A percentile compares a stretch with the other conserved stretches of the same genome.
These are phyloP conservation scores for Ctenopoma kingsleyae DNA, from an alignment of 2,797 vertebrate species.

Conservation along the genomic window DNA sequence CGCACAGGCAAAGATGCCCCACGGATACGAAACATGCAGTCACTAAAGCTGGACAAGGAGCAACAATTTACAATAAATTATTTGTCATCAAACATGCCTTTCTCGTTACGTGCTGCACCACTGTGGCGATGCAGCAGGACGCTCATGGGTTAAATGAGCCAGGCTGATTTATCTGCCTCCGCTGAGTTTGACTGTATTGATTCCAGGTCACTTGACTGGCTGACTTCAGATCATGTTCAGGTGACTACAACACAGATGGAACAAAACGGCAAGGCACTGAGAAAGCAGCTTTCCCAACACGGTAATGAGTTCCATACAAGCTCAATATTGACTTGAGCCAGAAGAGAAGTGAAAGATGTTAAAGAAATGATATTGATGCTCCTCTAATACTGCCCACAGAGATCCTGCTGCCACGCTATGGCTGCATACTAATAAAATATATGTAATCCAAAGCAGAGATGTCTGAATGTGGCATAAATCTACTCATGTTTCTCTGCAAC, in stretches of 20 bases:
- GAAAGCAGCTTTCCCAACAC: slow-evolving; percentile 52
- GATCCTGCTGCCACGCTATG: slow-evolving; percentile 55
- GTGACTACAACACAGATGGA: slow-evolving; percentile 79
- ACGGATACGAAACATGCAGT: slow-evolving; percentile 19
- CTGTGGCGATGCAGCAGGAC: slow-evolving; percentile 47
- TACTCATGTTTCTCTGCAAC: slow-evolving; percentile 38
- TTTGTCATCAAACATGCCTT: slow-evolving; percentile 71
- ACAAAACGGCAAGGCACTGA: slow-evolving; percentile 60
- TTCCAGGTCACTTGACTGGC: slow-evolving; percentile 80
- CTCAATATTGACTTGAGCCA: slow-evolving; percentile 51
- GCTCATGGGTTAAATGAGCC: slow-evolving; percentile 71
- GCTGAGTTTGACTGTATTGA: slow-evolving; percentile 73
- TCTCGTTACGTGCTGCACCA: slow-evolving; percentile 38
- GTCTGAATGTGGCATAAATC: slow-evolving; percentile 52
- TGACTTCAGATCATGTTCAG: slow-evolving; percentile 78
- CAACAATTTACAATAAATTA: slow-evolving; percentile 53
- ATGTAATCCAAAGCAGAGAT: slow-evolving; percentile 62
- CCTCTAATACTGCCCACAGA: slow-evolving; percentile 56
- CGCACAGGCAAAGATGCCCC: slow-evolving; percentile 20
- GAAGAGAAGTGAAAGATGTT: slow-evolving; percentile 63
- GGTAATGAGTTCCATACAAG: slow-evolving; percentile 76
- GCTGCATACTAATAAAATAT: slow-evolving; percentile 53
- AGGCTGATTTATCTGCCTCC: slow-evolving; percentile 73
- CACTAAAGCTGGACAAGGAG: slow-evolving; percentile 42
- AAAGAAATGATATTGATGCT: slow-evolving; percentile 68